Conservation (phyloP, 1,140 invertebrate species). For the Polyergus mexicanus region DNA sequence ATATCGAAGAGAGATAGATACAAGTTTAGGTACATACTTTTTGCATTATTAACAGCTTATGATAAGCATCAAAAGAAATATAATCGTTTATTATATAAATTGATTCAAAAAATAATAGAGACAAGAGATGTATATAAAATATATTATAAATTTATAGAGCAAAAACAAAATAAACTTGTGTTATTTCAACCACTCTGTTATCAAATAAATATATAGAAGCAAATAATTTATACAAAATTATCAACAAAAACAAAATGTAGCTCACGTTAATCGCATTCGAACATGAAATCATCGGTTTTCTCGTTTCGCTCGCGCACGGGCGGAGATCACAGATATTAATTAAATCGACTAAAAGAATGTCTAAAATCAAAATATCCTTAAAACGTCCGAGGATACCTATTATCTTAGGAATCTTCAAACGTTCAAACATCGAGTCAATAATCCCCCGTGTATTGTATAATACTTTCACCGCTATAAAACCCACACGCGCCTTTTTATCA, state of each 20-base stretch:
- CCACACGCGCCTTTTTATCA: background rate
- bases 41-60: background rate
- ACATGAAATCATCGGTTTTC: background rate
- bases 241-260: background rate
- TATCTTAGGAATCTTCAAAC: background rate
- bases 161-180: background rate
- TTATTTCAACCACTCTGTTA: background rate
- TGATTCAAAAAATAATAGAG: too few species aligned
- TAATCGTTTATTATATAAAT: background rate
- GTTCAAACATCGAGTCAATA: background rate
- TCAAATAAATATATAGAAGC: too few species aligned
- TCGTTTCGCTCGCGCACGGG: background rate
- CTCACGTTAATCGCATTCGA: background rate
- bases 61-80: background rate
- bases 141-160: constrained; percentile 6
- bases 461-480: background rate
- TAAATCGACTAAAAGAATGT: background rate
- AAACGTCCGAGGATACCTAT: background rate
- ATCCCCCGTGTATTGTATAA: background rate
- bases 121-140: background rate
- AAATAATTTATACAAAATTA: background rate
- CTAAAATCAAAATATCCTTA: background rate
- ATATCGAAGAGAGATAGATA: constrained; percentile 13
- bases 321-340: constrained; percentile 20
- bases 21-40: background rate